Base-by-base conservation (phyloP, 2,888 invertebrate species). In the Andrena camellia region DNA sequence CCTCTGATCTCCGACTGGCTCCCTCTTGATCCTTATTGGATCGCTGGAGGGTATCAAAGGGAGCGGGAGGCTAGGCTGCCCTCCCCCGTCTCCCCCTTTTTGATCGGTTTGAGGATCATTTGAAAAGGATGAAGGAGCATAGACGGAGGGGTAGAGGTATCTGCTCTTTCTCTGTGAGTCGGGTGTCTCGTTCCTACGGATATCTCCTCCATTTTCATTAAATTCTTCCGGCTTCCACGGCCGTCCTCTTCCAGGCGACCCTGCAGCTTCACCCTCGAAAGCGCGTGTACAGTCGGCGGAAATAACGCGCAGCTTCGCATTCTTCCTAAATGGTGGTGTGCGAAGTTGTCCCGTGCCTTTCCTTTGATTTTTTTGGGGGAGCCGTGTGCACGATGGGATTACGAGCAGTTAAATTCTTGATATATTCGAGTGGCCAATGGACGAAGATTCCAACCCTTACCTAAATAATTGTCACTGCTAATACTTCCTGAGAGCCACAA, bases 21-120 rank as follows among this genome's bases (percentile, higher is more conserved):
- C 59, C 62, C 71, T 59, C 76, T 74, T 48, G 74, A 83, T 72
- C 82, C 69, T 82, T 86, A 79, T 82, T 78, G 82, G 76, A 82
- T 85, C 79, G 82, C 57, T 31, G n/a, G 70, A 68, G 77, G 77
- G 48, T 77, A 72, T 79, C 77, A 67, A 80, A 80, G 74, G 75
- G 72, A 59, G 54, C 75, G 57, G 48, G 52, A 60, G 74, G 81
- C 71, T 81, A 74, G 81, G 57, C 66, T 77, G 5, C 17, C 31
- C 20, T 10, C 42, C 60, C 48, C 42, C 17, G 1, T 10, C 54
- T 54, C 67, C 59, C 42, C 68, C 62, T 26, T 64, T 64, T 59
- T 57, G 73, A 75, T 83, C 74, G 71, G 66, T 50, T 72, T 26
- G 59, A 57, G 72, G 75, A 83, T 83, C 60, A 64, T 80, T 78